Evolutionary conservation across 2,113 vertebrate genomes (phyloP).

Genomic region (Platichthys stellatus): DNA sequence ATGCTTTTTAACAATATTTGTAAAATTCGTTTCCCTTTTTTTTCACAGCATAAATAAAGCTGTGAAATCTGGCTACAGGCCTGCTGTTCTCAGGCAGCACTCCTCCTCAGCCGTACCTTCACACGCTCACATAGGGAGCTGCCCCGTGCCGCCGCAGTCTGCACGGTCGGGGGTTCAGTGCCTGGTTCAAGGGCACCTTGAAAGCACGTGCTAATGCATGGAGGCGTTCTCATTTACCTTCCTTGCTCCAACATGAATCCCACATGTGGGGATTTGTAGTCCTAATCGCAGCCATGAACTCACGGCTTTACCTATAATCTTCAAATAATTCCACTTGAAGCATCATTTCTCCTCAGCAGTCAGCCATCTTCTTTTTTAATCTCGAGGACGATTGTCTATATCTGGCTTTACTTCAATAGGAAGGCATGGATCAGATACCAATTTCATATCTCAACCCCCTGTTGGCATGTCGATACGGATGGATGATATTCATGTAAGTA

Average conservation of each 20-base stretch:
- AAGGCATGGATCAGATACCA: neutral
- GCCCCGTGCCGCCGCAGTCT: neutral
- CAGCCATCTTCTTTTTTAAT: too few species aligned
- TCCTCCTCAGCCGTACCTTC: neutral
- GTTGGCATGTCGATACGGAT: too few species aligned
- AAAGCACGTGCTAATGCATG: conserved; percentile 1
- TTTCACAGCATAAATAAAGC: neutral
- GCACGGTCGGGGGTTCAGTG: neutral
- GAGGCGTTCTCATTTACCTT: neutral
- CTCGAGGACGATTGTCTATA: neutral
- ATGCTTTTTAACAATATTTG: neutral
- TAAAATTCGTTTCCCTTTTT: too few species aligned
- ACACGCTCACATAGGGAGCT: neutral
- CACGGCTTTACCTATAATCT: neutral
- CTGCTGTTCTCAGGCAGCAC: neutral
- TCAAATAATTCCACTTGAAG: neutral
- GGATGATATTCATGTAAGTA: too few species aligned
- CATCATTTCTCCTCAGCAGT: too few species aligned
- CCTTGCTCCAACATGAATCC: too few species aligned
- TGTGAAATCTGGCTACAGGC: neutral
- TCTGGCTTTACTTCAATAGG: neutral
- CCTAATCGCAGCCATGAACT: neutral
- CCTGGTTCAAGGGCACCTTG: conserved; percentile 48
- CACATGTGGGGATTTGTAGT: too few species aligned
- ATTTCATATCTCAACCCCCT: too few species aligned